Evolutionary conservation across 2,113 vertebrate genomes (phyloP).

Genomic region (Psephotus haematonotus): DNA sequence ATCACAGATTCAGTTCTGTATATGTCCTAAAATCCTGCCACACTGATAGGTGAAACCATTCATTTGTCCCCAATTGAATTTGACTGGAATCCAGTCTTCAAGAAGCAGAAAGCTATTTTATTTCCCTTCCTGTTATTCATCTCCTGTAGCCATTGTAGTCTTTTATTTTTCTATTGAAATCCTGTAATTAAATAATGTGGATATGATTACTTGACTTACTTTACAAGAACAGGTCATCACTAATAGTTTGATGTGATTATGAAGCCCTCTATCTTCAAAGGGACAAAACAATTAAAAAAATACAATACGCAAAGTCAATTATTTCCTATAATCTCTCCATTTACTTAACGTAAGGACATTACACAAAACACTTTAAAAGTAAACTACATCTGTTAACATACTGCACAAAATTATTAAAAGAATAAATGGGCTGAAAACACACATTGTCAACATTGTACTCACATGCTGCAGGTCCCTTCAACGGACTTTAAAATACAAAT

Average conservation of each 20-base stretch:
- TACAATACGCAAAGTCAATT: slow-evolving; percentile 38
- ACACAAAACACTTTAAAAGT: slow-evolving; percentile 45
- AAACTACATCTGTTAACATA: slow-evolving; percentile 49
- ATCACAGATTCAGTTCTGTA: not conserved
- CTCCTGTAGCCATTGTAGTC: not conserved
- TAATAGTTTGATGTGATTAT: slow-evolving; percentile 60
- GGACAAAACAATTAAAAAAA: slow-evolving; percentile 40
- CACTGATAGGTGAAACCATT: not conserved
- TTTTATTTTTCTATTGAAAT: slow-evolving; percentile 8
- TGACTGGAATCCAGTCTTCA: not conserved
- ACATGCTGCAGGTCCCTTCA: slow-evolving; percentile 30
- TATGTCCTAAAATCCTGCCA: not conserved
- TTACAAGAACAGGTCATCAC: slow-evolving; percentile 43
- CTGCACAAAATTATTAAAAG: slow-evolving; percentile 48
- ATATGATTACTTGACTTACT: slow-evolving; percentile 60
- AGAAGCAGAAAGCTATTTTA: not conserved
- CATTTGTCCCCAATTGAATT: not conserved
- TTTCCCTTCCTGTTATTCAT: not conserved
- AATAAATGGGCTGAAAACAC: slow-evolving; percentile 33
- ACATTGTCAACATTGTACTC: slow-evolving; percentile 12
- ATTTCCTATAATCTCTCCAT: slow-evolving; percentile 52
- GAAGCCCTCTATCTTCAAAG: slow-evolving; percentile 49
- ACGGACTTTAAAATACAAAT: slow-evolving; percentile 19
- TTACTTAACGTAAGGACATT: slow-evolving; percentile 39
- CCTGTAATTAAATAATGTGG: slow-evolving; percentile 51